Conservation (phyloP, 2,113 vertebrate species). For the Phyllostomus discolor region DNA sequence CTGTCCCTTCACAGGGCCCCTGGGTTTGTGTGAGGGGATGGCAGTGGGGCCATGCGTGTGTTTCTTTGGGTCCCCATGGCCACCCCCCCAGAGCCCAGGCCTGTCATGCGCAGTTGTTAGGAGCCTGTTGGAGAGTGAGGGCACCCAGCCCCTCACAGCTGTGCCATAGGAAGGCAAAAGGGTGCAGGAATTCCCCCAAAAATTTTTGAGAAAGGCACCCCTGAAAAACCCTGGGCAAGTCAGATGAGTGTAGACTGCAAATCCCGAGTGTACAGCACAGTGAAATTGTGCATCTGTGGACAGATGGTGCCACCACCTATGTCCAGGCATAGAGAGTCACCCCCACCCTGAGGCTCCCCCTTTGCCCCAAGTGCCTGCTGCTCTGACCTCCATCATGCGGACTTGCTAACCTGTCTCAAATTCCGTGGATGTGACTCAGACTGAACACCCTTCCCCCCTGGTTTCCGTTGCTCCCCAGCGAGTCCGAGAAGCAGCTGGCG, state of each 20-base stretch:
- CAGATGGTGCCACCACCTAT: not conserved
- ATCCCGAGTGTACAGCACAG: not conserved
- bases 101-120: not conserved
- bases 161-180: not conserved
- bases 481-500: not conserved
- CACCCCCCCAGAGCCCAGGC: not conserved
- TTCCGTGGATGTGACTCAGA: fast-evolving
- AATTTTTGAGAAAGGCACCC: fast-evolving
- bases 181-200: not conserved
- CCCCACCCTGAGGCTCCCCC: not conserved
- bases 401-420: not conserved
- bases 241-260: not conserved
- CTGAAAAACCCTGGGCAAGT: not conserved
- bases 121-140: not conserved
- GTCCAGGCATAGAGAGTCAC: not conserved
- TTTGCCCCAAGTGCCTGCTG: not conserved
- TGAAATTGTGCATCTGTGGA: not conserved
- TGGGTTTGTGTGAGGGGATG: not conserved
- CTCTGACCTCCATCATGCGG: not conserved
- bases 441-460: not conserved
- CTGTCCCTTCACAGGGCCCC: not conserved
- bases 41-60: not conserved
- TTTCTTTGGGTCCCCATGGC: not conserved
- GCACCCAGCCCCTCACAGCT: no score
- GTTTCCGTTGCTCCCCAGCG: not conserved